phyloP scores from a whole-genome alignment of 2,888 invertebrate genomes.

The Amphipoea oculea region DNA sequence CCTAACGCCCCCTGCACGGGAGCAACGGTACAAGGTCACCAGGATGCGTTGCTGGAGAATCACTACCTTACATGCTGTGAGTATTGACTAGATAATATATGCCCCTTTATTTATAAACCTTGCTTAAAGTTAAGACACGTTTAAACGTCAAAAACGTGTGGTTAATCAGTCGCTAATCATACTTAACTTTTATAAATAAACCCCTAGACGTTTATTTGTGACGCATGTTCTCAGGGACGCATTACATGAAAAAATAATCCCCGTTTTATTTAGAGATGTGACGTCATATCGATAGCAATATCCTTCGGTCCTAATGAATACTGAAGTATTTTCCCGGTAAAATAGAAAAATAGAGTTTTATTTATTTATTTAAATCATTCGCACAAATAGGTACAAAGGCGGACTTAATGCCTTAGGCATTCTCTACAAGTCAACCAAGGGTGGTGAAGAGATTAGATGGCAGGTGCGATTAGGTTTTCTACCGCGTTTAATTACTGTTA shows the following conservation, averaged over 20 bases:
- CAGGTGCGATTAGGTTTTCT: no score
- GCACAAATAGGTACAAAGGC: no score
- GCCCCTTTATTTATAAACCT: neutral
- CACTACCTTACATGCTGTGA: slow-evolving; percentile 94
- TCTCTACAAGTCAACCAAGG: no score
- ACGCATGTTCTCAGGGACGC: neutral
- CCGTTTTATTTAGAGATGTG: neutral
- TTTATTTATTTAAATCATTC: no score
- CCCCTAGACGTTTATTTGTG: neutral
- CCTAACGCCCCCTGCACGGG: slow-evolving; percentile 92
- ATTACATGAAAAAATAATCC: neutral
- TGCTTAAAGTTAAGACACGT: neutral
- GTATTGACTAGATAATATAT: slow-evolving; percentile 64
- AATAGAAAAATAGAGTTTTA: no score
- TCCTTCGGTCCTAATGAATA: neutral
- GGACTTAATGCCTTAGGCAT: no score
- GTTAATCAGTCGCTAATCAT: neutral
- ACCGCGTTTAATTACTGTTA: neutral
- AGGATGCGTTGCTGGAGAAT: slow-evolving; percentile 99
- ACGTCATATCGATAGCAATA: neutral
- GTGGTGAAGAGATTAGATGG: no score
- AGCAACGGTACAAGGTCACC: slow-evolving; percentile 97
- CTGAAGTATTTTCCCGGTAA: neutral
- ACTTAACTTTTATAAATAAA: neutral
- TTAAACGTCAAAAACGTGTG: neutral